phyloP scores from a whole-genome alignment of 1,140 invertebrate genomes.

The Agrilus planipennis region DNA sequence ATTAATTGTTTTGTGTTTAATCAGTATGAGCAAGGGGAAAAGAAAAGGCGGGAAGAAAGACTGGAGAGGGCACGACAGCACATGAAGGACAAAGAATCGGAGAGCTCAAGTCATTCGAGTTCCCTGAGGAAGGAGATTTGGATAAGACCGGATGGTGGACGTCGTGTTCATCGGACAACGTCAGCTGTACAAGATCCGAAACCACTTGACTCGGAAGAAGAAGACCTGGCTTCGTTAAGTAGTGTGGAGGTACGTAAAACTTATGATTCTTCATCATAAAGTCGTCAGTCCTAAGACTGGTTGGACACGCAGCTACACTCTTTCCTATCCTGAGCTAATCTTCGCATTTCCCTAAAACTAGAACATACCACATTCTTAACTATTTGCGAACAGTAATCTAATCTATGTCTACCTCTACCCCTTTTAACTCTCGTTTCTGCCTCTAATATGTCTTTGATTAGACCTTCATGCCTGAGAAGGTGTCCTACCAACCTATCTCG shows the following conservation, averaged over 20 bases:
- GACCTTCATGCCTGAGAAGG: no score
- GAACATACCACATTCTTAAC: no score
- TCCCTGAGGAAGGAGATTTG: slow-evolving; percentile 61
- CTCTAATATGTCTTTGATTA: no score
- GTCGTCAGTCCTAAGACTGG: no score
- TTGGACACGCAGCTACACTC: no score
- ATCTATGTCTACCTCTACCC: no score
- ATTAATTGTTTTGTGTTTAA: neutral
- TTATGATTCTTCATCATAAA: no score
- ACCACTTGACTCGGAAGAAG: slow-evolving; percentile 41
- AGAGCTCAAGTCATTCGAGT: slow-evolving; percentile 12
- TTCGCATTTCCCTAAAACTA: no score
- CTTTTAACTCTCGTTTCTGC: no score
- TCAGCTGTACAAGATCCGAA: slow-evolving; percentile 40
- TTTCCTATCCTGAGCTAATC: no score
- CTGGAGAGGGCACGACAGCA: slow-evolving; percentile 42
- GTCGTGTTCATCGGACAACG: slow-evolving; percentile 52
- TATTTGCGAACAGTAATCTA: no score
- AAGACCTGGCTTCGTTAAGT: slow-evolving; percentile 54
- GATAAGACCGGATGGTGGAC: slow-evolving; percentile 65
- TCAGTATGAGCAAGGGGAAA: slow-evolving; percentile 69
- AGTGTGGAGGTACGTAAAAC: slow-evolving; percentile 62
- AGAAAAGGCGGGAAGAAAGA: slow-evolving; percentile 54
- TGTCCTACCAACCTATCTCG: no score
- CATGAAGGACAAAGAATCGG: slow-evolving; percentile 44